phyloP scores from a whole-genome alignment of 2,888 invertebrate species.

The Eurytoma adleriae region DNA sequence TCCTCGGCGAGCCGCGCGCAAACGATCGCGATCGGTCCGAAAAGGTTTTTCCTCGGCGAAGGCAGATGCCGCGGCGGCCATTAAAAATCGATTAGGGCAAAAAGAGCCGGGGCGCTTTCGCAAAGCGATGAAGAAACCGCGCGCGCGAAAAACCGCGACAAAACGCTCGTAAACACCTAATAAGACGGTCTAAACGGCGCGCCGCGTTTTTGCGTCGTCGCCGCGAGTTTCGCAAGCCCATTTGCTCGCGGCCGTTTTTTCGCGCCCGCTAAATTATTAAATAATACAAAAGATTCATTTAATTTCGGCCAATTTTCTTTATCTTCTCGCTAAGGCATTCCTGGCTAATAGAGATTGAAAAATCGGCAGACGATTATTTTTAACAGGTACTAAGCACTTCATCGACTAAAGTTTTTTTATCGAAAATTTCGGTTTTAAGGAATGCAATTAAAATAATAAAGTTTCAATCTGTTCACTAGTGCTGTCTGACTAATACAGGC shows the following conservation, averaged over 20 bases:
- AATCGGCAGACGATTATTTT: too few relatives aligned
- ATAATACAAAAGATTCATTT: too few relatives aligned
- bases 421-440: too few relatives aligned
- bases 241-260: constrained; percentile 4
- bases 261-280: constrained; percentile 13
- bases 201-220: constrained; percentile 8
- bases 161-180: constrained; percentile 52
- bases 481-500: too few relatives aligned
- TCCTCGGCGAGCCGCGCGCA: not conserved
- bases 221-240: not conserved
- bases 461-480: too few relatives aligned
- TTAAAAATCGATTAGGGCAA: constrained; percentile 49
- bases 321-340: too few relatives aligned
- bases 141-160: constrained; percentile 34
- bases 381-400: too few relatives aligned
- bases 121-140: not conserved
- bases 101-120: constrained; percentile 12
- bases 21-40: constrained; percentile 28
- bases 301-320: not conserved
- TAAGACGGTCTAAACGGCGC: constrained; percentile 39
- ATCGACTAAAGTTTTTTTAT: too few relatives aligned
- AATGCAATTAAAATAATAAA: not conserved
- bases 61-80: not conserved
- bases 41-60: not conserved
- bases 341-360: too few relatives aligned